Evolutionary conservation across 2,888 invertebrate species (phyloP), one percentile per base, ranked within the genome.

Genomic region (Chloromyia formosa): DNA sequence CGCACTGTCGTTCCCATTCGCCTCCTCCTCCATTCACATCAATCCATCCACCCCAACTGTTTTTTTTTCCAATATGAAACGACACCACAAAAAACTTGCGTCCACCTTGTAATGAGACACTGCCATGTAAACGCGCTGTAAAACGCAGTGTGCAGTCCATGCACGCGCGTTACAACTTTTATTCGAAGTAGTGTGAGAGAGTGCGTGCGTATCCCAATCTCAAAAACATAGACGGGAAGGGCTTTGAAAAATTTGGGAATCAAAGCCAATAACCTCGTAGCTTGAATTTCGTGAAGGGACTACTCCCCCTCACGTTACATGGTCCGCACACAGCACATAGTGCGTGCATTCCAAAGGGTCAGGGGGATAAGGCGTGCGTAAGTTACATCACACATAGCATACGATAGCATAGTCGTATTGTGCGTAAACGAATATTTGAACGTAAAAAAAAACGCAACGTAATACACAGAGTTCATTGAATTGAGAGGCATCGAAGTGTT

Each of bases 391-490:
- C 60, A 40, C 62, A 62, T 62, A 18, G 40, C 35, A 62, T 16
- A 49, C 20, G 49, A 66, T 66, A 22, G 22, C 22, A 42, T 66
- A 66, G 66, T 66, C 22, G 66, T 45, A 49, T 66, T n/a, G 66
- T 66, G 49, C 23, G 66, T 66, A 42, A 45, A 66, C 22, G 45
- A 35, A 66, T 66, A 66, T n/a, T n/a, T n/a, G n/a, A n/a, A n/a
- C n/a, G n/a, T n/a, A n/a, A n/a, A n/a, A n/a, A n/a, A n/a, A n/a
- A 66, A 20, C 42, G 49, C 66, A 66, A 49, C 66, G 45, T 45
- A 35, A 35, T 35, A 7, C 20, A 49, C 66, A 66, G 66, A 66
- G 66, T 66, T 66, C 66, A 66, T 66, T 66, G 66, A 49, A 45
- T 49, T 66, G n/a, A 45, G 12, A 10, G 10, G 14, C 14, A 49